Base-by-base conservation (phyloP, 2,888 invertebrate species). In the Sycophila texana region DNA sequence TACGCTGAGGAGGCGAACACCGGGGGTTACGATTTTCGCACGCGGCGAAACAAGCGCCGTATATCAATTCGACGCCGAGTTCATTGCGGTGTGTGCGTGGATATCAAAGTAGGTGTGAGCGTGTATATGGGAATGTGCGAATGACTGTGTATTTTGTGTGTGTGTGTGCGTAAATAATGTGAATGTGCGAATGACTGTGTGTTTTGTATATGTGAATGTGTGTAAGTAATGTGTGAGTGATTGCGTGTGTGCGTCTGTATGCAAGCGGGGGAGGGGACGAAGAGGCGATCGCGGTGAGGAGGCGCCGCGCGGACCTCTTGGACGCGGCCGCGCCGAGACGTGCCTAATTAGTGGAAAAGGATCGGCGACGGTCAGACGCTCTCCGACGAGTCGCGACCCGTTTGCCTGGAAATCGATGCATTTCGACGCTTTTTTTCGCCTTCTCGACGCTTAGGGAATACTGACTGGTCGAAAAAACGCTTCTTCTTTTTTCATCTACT, bases 11-110 rank as follows among this genome's bases (percentile, higher is more conserved):
- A n/a, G 63, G 39, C 53, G 66, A 74, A 74, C 70, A 72, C 75
- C 63, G 39, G 7, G 75, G 71, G 71, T 71, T 75, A 61, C 53
- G 75, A 79, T 79, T 75, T 75, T 79, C 75, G 71, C 79, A 75
- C 75, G 79, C 66, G 75, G 79, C 71, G 12, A 66, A 66, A 76
- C 63, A 76, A 61, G 63, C 63, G 70, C 39, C 39, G 39, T 39
- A 39, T 39, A 39, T 39, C 39, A 39, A 39, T 39, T 39, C 39
- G 39, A 39, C 39, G 39, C 39, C 39, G 53, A 16, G 53, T 16
- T 14, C n/a, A 14, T 53, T 14, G 2, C 16, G 2, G 16, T 53
- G 53, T 53, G 53, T 14, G 53, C n/a, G 51, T 51, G 10, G 51
- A 14, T 51, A 51, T 51, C 51, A 4, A 51, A 1, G 51, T 51